Evolutionary conservation across 2,113 vertebrate genomes (phyloP).

Genomic region (Dromiciops gliroides): DNA sequence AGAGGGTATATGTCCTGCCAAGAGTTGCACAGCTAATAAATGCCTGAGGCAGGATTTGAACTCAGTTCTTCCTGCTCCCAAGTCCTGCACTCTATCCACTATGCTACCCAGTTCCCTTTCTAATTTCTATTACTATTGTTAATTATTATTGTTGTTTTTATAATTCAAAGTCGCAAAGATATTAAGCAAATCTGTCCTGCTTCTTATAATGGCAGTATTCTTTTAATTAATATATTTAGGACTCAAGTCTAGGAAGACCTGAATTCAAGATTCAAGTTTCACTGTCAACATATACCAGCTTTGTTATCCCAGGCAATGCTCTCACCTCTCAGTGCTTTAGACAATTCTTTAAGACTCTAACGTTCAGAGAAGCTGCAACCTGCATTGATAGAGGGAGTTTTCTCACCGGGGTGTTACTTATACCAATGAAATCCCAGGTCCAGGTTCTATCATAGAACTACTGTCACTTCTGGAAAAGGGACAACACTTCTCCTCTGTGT

Average conservation of each 20-base stretch:
- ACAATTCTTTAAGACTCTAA: neutral
- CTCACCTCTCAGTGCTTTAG: neutral
- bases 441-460: neutral
- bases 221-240: neutral
- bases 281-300: neutral
- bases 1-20: neutral
- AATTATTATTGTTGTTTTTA: neutral
- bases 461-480: neutral
- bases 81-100: neutral
- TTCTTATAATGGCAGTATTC: neutral
- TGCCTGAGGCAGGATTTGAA: neutral
- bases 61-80: neutral
- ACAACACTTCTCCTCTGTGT: neutral
- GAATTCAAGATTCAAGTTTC: neutral
- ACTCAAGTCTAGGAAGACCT: neutral
- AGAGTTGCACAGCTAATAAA: neutral
- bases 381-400: neutral
- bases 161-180: neutral
- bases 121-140: neutral
- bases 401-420: neutral
- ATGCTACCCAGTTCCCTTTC: neutral
- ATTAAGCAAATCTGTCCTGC: neutral
- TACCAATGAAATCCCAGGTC: neutral
- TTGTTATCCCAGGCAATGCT: neutral
- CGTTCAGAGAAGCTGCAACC: neutral